Conservation (phyloP, 2,113 vertebrate species). For the Addax nasomaculatus region DNA sequence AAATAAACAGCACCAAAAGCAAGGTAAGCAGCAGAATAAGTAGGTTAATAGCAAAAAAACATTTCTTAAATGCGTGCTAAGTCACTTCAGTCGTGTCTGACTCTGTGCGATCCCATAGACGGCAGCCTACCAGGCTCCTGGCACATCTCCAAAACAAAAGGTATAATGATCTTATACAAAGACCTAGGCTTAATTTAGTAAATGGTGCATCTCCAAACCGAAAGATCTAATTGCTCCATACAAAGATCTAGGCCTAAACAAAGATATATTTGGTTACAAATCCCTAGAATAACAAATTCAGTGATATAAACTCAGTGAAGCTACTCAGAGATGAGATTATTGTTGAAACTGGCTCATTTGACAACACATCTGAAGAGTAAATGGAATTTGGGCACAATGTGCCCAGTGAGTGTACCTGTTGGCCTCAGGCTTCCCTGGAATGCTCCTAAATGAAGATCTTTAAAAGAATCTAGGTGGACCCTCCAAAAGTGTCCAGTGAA, state of each 20-base stretch:
- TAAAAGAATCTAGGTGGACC: background rate
- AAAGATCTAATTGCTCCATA: background rate
- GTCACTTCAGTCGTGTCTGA: no score
- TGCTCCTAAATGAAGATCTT: background rate
- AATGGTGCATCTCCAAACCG: background rate
- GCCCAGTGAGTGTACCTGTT: background rate
- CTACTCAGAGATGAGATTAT: background rate
- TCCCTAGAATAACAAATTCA: slow-evolving; percentile 17
- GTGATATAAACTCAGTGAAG: background rate
- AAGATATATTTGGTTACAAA: background rate
- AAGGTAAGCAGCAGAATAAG: background rate
- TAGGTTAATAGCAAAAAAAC: background rate
- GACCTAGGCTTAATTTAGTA: background rate
- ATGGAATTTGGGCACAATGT: background rate
- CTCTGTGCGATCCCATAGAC: no score
- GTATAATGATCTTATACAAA: background rate
- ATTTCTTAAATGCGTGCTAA: background rate
- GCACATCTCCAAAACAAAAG: slow-evolving; percentile 12
- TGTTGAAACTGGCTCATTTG: background rate
- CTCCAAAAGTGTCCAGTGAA: background rate
- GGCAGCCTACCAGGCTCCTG: no score
- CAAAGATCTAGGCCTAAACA: slow-evolving; percentile 5
- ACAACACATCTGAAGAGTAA: background rate
- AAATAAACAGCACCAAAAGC: background rate
- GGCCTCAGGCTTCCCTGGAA: background rate